These are phyloP conservation scores for Peromyscus attwateri DNA, from an alignment of 2,797 vertebrate genomes.

Conservation along the genomic window DNA sequence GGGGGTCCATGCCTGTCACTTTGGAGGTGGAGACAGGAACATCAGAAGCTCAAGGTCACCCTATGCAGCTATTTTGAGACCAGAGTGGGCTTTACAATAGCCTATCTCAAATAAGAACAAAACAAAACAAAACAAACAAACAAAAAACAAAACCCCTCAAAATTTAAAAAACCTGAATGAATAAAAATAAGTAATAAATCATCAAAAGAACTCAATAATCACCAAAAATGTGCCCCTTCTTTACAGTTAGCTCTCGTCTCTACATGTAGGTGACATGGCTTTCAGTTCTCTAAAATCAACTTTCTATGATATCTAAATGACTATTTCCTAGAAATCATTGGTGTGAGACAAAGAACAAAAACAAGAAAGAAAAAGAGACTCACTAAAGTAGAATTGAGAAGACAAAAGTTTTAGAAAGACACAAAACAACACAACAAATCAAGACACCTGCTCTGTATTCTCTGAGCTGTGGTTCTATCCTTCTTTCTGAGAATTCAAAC, in stretches of 20 bases:
- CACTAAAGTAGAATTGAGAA: conserved; percentile 33
- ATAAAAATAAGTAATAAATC: not conserved
- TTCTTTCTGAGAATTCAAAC: not conserved
- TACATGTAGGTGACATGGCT: not conserved
- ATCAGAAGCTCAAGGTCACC: not conserved
- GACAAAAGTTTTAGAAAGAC: not conserved
- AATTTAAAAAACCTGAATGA: not conserved
- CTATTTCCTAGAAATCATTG: conserved; percentile 65
- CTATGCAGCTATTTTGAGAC: not conserved
- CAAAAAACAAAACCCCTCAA: not conserved
- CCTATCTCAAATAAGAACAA: not conserved
- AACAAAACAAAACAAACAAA: not conserved
- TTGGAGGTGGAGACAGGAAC: not conserved
- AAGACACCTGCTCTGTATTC: not conserved
- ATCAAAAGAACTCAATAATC: not conserved
- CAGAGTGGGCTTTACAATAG: not conserved
- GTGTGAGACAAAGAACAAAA: not conserved
- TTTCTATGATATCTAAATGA: conserved; percentile 24
- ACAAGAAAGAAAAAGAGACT: conserved; percentile 7
- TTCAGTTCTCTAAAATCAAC: not conserved
- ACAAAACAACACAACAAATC: not conserved
- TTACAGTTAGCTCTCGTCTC: not conserved
- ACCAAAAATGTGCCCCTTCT: not conserved
- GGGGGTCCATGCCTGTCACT: not conserved
- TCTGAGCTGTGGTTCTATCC: not conserved